Base-by-base conservation (phyloP, 2,113 vertebrate species). In the Dicaeum eximium region DNA sequence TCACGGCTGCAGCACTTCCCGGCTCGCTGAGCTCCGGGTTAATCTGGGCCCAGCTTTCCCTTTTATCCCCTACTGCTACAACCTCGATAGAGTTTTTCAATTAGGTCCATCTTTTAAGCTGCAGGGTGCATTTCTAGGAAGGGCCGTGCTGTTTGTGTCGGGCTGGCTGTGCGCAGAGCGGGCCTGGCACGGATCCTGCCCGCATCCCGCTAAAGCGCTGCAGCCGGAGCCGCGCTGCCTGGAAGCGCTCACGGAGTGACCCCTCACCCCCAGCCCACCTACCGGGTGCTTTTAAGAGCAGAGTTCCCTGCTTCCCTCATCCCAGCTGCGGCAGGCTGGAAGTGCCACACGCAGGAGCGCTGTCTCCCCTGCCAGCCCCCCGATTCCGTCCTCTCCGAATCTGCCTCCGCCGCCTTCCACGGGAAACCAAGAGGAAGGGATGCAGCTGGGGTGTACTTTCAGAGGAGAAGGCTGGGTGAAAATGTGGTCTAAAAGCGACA, bases 81-180 rank as follows among this genome's bases (percentile, higher is more conserved):
- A 79, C 65, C 90, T 53, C 51, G 1, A 27, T 16, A 50, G 14
- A 33, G 70, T 23, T 78, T 90, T 83, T 54, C 95, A 93, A 94
- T 95, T 67, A 93, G 72, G 40, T 71, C 38, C 80, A 89, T 88
- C 86, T 47, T 37, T 91, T 70, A 95, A 91, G 94, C 95, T 86
- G 48, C 18, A 3, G 57, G 72, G 27, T 17, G 9, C 92, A 48
- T 95, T 96, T 97, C 96, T 97, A 96, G 96, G 95, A 97, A 97
- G 92, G 78, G 87, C 82, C 48, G 85, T 1, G 5, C 2, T 14
- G 48, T 44, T 90, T 83, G 57, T 28, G 56, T 2, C 1, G 78
- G 84, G 94, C 61, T 86, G 94, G 81, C 15, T 24, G 50, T 90
- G 84, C 65, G 64, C 93, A 92, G 95, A 62, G 10, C 5, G 14